Percentiles rank a stretch among this genome's conserved stretches.
phyloP scores from a whole-genome alignment of 2,113 vertebrate species.

The Uria lomvia region DNA sequence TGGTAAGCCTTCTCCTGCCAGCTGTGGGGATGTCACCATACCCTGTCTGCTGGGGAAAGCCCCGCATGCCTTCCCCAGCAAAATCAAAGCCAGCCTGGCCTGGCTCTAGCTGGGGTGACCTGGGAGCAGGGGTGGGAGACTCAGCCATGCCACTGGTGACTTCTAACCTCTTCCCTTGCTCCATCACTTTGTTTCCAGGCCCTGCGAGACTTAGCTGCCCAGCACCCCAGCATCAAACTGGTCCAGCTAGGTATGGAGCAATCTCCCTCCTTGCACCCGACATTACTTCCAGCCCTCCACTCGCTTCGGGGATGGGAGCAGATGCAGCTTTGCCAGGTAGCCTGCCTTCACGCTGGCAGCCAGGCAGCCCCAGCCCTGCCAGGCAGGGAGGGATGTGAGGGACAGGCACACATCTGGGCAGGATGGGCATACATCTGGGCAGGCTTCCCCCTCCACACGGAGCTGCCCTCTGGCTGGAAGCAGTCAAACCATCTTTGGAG shows the following conservation, averaged over 20 bases:
- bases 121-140: not conserved
- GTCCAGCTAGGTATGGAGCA: conserved; percentile 45
- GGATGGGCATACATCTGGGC: not conserved
- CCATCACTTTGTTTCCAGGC: conserved; percentile 3
- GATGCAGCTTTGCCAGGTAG: not conserved
- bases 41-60: not conserved
- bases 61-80: not conserved
- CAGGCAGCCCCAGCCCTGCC: not conserved
- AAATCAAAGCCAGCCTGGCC: not conserved
- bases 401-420: not conserved
- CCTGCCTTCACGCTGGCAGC: not conserved
- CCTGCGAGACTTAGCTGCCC: conserved; percentile 27
- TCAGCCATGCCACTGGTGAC: accelerated
- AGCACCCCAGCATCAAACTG: conserved; percentile 28
- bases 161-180: not conserved
- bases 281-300: not conserved
- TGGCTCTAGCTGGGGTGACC: not conserved
- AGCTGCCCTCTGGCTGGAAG: not conserved
- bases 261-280: not conserved
- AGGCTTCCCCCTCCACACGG: not conserved
- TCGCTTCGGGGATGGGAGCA: not conserved
- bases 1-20: not conserved
- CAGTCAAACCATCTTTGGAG: not conserved
- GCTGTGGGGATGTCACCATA: not conserved
- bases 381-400: not conserved